A percentile compares a stretch with the other conserved stretches of the same genome.
Conservation (phyloP, 2,888 invertebrate species). For the Melanostoma scalare region DNA sequence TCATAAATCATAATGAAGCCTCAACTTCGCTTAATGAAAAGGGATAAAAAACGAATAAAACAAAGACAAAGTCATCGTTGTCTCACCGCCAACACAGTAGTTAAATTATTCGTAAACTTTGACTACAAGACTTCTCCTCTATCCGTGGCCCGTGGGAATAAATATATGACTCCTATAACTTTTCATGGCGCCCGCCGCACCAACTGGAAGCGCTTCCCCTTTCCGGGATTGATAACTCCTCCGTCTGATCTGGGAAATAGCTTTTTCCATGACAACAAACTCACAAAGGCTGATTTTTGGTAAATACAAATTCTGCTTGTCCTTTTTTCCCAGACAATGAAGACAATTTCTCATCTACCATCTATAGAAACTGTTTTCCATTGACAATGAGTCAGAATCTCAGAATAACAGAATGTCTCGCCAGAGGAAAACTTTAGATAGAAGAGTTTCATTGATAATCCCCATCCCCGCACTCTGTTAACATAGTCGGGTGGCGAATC, state of each 20-base stretch:
- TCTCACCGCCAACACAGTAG: no score
- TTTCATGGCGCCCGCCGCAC: not conserved
- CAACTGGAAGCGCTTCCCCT: constrained; percentile 17
- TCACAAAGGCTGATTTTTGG: not conserved
- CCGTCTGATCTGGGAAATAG: constrained; percentile 24
- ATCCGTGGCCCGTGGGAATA: constrained; percentile 16
- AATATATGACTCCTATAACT: constrained; percentile 5
- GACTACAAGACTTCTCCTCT: not conserved
- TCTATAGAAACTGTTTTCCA: not conserved
- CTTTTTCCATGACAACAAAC: not conserved
- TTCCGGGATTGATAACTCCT: constrained; percentile 14
- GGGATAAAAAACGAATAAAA: no score
- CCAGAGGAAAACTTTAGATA: constrained; percentile 4
- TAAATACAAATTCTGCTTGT: constrained; percentile 9
- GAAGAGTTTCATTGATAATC: constrained; percentile 14
- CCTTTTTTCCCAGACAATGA: constrained; percentile 15
- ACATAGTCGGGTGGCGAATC: constrained; percentile 12
- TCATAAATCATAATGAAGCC: no score
- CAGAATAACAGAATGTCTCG: constrained; percentile 24
- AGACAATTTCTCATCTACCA: constrained; percentile 15
- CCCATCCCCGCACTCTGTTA: constrained; percentile 13
- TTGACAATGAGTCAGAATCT: constrained; percentile 26
- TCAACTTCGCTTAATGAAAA: no score
- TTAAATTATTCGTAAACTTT: no score
- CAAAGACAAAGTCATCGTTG: no score